phyloP scores from a whole-genome alignment of 2,797 vertebrate species.

The Pseudochirops corinnae region DNA sequence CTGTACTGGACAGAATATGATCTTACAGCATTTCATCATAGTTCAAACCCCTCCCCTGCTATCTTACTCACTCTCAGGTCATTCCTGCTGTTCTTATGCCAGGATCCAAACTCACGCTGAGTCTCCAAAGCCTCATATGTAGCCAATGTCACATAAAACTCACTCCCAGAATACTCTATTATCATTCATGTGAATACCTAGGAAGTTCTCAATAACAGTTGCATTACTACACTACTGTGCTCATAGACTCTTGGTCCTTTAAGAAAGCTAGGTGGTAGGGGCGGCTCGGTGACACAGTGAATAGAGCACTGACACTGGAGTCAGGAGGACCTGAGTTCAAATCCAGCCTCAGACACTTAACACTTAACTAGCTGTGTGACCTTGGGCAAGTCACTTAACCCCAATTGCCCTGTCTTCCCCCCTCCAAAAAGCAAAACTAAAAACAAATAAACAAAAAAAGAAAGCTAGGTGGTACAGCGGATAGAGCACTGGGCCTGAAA shows the following conservation, averaged over 20 bases:
- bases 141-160: neutral
- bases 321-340: neutral
- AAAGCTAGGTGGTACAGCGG: neutral
- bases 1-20: constrained; percentile 1
- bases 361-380: neutral
- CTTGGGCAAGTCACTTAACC: neutral
- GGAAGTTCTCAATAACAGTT: neutral
- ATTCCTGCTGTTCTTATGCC: neutral
- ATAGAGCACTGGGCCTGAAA: neutral
- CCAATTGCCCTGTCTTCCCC: too few relatives aligned
- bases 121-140: neutral
- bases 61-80: neutral
- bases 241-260: neutral
- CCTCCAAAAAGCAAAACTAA: too few relatives aligned
- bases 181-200: neutral
- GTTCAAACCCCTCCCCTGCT: neutral
- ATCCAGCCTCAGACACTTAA: neutral
- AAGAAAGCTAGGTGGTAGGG: neutral
- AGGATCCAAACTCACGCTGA: neutral
- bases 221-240: neutral
- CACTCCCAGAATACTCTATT: neutral
- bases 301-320: neutral
- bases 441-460: neutral
- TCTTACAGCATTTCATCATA: neutral
- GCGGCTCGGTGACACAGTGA: neutral